phyloP scores from a whole-genome alignment of 2,888 invertebrate species.

The Drosophila rellima region DNA sequence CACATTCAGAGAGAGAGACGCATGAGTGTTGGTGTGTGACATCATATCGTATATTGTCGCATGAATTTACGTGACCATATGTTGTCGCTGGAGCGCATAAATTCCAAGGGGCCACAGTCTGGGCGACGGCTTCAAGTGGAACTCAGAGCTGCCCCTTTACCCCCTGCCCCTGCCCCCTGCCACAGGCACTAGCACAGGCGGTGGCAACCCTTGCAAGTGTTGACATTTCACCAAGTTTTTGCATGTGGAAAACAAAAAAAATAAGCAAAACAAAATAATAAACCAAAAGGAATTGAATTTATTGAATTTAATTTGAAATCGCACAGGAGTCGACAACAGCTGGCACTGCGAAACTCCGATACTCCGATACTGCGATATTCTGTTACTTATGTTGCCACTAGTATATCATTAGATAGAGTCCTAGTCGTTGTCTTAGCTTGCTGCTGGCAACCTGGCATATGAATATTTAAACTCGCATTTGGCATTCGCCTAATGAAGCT shows the following conservation, averaged over 20 bases:
- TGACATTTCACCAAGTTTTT: slow-evolving; percentile 68
- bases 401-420: slow-evolving; percentile 42
- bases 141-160: slow-evolving; percentile 34
- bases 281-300: slow-evolving; percentile 50
- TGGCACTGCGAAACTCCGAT: slow-evolving; percentile 33
- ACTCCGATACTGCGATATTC: slow-evolving; percentile 21
- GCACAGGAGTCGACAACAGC: slow-evolving; percentile 67
- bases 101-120: slow-evolving; percentile 76
- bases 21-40: slow-evolving; percentile 68
- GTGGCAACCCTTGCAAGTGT: slow-evolving; percentile 65
- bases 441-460: slow-evolving; percentile 48
- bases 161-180: background rate
- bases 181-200: background rate
- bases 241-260: slow-evolving; percentile 60
- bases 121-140: slow-evolving; percentile 66
- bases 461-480: slow-evolving; percentile 70
- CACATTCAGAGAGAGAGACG: slow-evolving; percentile 28
- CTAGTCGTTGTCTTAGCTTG: slow-evolving; percentile 2
- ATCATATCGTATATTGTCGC: slow-evolving; percentile 82
- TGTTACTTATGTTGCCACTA: slow-evolving; percentile 21
- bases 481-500: slow-evolving; percentile 73
- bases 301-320: slow-evolving; percentile 81
- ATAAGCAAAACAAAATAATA: slow-evolving; percentile 14
- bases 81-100: slow-evolving; percentile 80
- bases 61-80: slow-evolving; percentile 82